Base-by-base conservation (phyloP, 2,888 invertebrate genomes). In the Serrognathus titanus region DNA sequence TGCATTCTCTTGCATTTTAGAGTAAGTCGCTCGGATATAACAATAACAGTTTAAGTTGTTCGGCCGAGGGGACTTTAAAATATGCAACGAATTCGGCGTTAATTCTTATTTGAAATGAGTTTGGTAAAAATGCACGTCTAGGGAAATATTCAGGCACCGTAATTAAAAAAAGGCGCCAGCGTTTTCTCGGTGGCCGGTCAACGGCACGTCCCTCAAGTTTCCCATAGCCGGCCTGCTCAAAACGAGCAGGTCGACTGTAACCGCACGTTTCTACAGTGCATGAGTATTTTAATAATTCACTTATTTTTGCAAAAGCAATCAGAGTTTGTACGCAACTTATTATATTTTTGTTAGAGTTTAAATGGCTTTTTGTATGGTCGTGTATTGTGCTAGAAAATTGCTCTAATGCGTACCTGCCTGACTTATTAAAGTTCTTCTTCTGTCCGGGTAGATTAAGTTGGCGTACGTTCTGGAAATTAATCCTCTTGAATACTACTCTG, bases 41-140 rank as follows among this genome's bases (percentile, higher is more conserved):
- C 43, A 43, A 48, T 35, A 36, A 48, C 48, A 48, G 48, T 35
- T 61, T 63, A 64, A 64, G 66, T 67, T 65, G 64, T 63, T 63
- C 65, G 63, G 63, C 61, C 61, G 61, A 48, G 57, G 53, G 59
- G 62, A 47, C 49, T 49, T 48, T 41, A 49, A 38, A 49, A 54
- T 43, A 63, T 62, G 61, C 60, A 64, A 63, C 67, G 69, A 24
- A 50, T 40, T 65, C 61, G 60, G 63, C 66, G 68, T 66, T 72
- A 73, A 71, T 72, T 72, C 71, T 72, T 72, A 72, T 69, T 69
- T 67, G 69, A 69, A 72, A 74, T 69, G 71, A 72, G 72, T 70
- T 72, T 66, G 64, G 69, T 64, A 71, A 71, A 74, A 74, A 72
- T 71, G 69, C 66, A 69, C 64, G 71, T 72, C 71, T 70, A 57